These are phyloP conservation scores for Cyanoderma ruficeps DNA, from an alignment of 2,113 vertebrate species.

Conservation along the genomic window DNA sequence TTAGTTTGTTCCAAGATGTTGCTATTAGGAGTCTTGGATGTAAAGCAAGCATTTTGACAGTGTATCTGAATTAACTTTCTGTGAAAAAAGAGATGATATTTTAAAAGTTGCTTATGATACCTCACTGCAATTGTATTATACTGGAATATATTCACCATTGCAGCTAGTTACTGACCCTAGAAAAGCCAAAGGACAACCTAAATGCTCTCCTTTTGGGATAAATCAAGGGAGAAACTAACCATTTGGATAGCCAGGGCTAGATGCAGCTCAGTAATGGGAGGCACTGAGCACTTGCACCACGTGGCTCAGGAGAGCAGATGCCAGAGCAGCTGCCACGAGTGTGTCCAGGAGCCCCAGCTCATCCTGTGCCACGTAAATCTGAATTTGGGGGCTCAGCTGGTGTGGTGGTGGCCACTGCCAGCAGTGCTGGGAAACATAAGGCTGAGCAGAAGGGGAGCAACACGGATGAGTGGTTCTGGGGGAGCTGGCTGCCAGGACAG, in stretches of 20 bases:
- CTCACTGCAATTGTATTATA: neutral
- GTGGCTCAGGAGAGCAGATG: neutral
- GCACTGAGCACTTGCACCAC: neutral
- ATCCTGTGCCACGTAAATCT: neutral
- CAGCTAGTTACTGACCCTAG: neutral
- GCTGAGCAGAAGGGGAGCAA: conserved; percentile 6
- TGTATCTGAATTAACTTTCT: neutral
- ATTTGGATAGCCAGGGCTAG: neutral
- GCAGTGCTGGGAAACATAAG: neutral
- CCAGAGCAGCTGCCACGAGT: neutral
- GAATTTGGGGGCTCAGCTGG: neutral
- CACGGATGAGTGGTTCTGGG: neutral
- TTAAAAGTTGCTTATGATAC: neutral
- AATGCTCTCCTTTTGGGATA: neutral
- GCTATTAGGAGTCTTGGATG: neutral
- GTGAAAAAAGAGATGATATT: neutral
- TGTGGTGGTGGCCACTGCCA: neutral
- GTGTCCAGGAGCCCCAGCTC: neutral
- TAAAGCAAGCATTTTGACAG: neutral
- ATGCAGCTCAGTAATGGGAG: neutral
- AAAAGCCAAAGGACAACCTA: neutral
- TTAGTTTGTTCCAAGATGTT: neutral
- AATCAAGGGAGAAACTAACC: neutral
- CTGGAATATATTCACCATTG: neutral
- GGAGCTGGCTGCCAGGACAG: neutral